A percentile compares a stretch with the other conserved stretches of the same genome.
Evolutionary conservation across 2,797 vertebrate genomes (phyloP).

Genomic region (Falco rusticolus): DNA sequence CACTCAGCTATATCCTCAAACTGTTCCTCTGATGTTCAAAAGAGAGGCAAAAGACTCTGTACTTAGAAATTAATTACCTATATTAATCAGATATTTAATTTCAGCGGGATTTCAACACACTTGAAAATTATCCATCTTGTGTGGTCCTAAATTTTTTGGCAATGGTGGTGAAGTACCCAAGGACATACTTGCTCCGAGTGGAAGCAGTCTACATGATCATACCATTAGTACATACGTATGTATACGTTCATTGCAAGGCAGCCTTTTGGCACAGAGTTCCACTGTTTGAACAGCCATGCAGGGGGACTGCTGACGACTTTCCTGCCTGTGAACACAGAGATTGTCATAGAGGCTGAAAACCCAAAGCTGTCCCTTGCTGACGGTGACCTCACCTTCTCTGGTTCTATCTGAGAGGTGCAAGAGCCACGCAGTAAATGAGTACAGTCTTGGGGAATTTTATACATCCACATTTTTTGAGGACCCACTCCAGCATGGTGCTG

Average conservation of each 20-base stretch:
- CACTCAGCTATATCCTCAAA: not conserved
- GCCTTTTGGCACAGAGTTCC: not conserved
- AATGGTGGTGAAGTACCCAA: not conserved
- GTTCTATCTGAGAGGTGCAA: not conserved
- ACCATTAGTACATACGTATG: accelerated
- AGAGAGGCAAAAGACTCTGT: not conserved
- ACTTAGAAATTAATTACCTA: not conserved
- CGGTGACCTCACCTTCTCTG: not conserved
- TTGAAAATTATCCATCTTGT: not conserved
- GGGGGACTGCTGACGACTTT: accelerated
- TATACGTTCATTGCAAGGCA: not conserved
- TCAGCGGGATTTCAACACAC: not conserved
- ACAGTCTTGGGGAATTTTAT: not conserved
- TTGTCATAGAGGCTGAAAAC: not conserved
- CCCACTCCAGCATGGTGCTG: not conserved
- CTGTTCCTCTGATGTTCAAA: not conserved
- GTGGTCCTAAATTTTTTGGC: not conserved
- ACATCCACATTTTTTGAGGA: not conserved
- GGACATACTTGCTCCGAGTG: accelerated
- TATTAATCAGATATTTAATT: not conserved
- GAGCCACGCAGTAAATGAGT: accelerated
- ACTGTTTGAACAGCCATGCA: not conserved
- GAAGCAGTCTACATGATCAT: accelerated
- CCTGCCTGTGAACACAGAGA: not conserved
- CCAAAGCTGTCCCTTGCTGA: not conserved